Base-by-base conservation (phyloP, 2,888 invertebrate species). In the Peribatodes rhomboidaria region DNA sequence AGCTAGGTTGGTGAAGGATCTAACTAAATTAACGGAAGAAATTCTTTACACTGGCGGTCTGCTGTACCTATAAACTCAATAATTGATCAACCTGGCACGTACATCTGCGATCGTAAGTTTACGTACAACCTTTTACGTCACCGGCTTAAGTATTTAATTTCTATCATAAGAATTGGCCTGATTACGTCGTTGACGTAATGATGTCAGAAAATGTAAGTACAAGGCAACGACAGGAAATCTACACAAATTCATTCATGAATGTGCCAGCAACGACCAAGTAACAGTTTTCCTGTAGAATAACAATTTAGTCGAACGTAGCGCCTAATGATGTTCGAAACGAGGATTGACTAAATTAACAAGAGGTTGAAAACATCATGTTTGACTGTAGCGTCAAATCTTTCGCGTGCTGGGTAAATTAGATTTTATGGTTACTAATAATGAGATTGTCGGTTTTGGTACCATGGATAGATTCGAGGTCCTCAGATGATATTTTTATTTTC, bases 191-290 rank as follows among this genome's bases (percentile, higher is more conserved):
- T 14, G 41, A 56, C 54, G 33, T 42, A 39, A 41, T 49, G 39
- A 42, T 44, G 50, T 50, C 37, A 53, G 31, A 54, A 54, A 46
- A 54, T 58, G 49, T 16, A 33, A 49, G 22, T 61, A 33, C 52
- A 35, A 39, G 14, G 50, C 37, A 35, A 44, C 41, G 22, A 50
- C 56, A 60, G 65, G 56, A 60, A 59, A 64, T 49, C 54, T 35
- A 60, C n/a, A 57, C 63, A 63, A 60, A 42, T 47, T 49, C 63
- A 63, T 67, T 63, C 67, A 67, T 61, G 63, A 56, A 60, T 63
- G 56, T 47, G 46, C 53, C 20, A 59, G 27, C 37, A 37, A 63
- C 52, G 67, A 37, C 67, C 60, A 61, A 67, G 67, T 67, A 67
- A 67, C 67, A 63, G 63, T 67, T 67, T 57, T 44, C 60, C 47